Evolutionary conservation across 1,140 invertebrate species (phyloP).

Genomic region (Caenorhabditis tropicalis): DNA sequence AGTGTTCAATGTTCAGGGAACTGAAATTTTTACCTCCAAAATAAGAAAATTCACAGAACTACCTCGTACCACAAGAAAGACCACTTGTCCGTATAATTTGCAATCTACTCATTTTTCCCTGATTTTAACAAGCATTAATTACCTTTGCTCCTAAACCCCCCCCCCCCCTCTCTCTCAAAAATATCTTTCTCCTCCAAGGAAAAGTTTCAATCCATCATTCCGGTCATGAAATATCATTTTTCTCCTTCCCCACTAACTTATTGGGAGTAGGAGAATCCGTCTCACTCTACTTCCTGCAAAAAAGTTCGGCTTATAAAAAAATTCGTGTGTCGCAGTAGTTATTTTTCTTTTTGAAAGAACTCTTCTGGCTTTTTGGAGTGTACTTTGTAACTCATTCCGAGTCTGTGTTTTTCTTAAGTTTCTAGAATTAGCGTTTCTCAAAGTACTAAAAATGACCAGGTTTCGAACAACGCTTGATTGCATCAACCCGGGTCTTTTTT

Average conservation of each 20-base stretch:
- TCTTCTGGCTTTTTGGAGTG: not conserved
- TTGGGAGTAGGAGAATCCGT: not conserved
- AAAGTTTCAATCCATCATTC: not conserved
- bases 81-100: too few species aligned
- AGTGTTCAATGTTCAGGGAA: too few species aligned
- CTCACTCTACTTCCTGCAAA: not conserved
- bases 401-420: too few species aligned
- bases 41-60: too few species aligned
- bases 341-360: too few species aligned
- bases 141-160: not conserved
- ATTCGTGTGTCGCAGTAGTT: not conserved
- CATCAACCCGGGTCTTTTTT: too few species aligned
- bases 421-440: too few species aligned
- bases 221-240: constrained; percentile 7
- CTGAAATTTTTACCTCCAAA: too few species aligned
- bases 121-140: not conserved
- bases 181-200: not conserved
- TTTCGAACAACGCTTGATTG: too few species aligned
- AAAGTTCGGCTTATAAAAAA: not conserved
- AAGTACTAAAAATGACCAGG: too few species aligned
- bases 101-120: not conserved
- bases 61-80: too few species aligned
- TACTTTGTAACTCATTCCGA: too few species aligned
- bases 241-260: not conserved
- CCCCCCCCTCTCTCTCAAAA: not conserved